phyloP scores from a whole-genome alignment of 2,888 invertebrate genomes.

The Deilephila porcellus region DNA sequence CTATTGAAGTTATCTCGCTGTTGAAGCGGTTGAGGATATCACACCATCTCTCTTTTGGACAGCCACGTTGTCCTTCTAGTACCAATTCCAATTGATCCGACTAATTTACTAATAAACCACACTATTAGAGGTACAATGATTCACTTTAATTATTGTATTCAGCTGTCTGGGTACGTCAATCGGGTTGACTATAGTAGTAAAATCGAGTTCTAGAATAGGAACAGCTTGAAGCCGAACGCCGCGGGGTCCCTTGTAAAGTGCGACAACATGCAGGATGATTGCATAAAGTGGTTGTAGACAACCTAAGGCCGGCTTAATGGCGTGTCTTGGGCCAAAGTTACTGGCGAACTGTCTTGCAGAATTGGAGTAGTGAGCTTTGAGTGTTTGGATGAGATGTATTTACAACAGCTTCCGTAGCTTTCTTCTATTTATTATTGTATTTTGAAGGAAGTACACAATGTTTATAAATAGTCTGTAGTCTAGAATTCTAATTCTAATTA shows the following conservation, averaged over 20 bases:
- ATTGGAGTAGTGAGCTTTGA: neutral
- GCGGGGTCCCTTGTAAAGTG: conserved; percentile 4
- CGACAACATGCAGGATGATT: conserved; percentile 19
- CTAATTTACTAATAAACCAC: neutral
- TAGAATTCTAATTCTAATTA: too few species aligned
- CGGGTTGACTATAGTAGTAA: neutral
- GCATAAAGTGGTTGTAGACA: conserved; percentile 20
- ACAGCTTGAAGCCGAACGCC: neutral
- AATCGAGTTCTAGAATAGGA: conserved; percentile 2
- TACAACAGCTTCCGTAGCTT: too few species aligned
- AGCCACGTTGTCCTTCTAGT: too few species aligned
- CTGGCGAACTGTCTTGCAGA: neutral
- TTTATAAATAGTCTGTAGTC: too few species aligned
- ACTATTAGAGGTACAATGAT: neutral
- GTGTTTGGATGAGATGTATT: neutral
- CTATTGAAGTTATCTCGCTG: too few species aligned
- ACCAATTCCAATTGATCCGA: neutral
- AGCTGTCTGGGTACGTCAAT: neutral
- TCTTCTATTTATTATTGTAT: too few species aligned
- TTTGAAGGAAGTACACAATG: too few species aligned
- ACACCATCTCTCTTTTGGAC: too few species aligned
- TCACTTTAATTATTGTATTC: neutral
- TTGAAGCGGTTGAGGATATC: too few species aligned
- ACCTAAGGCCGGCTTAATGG: conserved; percentile 1
- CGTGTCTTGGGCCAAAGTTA: conserved; percentile 12